Evolutionary conservation across 1,140 invertebrate species (phyloP).

Genomic region (Sipha flava): DNA sequence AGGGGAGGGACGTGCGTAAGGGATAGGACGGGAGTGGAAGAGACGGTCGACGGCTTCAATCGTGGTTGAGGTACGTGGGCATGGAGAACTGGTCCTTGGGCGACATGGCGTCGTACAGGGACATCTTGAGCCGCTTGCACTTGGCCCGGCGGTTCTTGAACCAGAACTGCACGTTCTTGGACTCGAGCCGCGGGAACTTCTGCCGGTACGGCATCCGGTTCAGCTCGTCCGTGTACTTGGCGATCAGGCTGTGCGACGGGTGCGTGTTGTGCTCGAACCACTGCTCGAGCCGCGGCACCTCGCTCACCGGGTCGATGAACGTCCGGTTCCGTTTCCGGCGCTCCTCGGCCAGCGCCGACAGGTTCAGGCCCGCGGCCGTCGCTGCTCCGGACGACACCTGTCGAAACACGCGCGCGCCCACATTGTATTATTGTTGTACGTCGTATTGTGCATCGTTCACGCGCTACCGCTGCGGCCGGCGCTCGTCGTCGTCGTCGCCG

Average conservation of each 20-base stretch:
- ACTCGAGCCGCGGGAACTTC: slow-evolving; percentile 91
- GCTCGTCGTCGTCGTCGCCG: too few species aligned
- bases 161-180: slow-evolving; percentile 97
- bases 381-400: not conserved
- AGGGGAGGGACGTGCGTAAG: too few species aligned
- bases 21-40: too few species aligned
- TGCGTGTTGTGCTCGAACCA: slow-evolving; percentile 98
- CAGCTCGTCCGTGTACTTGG: slow-evolving; percentile 92
- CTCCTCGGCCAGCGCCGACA: slow-evolving; percentile 57
- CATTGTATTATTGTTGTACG: slow-evolving; percentile 26
- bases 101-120: slow-evolving; percentile 52
- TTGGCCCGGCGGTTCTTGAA: slow-evolving; percentile 94
- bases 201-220: slow-evolving; percentile 90
- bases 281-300: slow-evolving; percentile 90
- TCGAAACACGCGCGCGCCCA: not conserved
- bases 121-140: slow-evolving; percentile 87
- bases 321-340: slow-evolving; percentile 88
- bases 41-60: not conserved
- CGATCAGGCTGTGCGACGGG: slow-evolving; percentile 90
- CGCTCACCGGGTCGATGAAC: slow-evolving; percentile 97
- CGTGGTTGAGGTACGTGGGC: slow-evolving; percentile 32
- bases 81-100: slow-evolving; percentile 37
- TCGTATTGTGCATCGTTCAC: too few species aligned
- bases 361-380: slow-evolving; percentile 35
- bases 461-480: too few species aligned